phyloP scores from a whole-genome alignment of 2,888 invertebrate species.

The Amphipoea oculea region DNA sequence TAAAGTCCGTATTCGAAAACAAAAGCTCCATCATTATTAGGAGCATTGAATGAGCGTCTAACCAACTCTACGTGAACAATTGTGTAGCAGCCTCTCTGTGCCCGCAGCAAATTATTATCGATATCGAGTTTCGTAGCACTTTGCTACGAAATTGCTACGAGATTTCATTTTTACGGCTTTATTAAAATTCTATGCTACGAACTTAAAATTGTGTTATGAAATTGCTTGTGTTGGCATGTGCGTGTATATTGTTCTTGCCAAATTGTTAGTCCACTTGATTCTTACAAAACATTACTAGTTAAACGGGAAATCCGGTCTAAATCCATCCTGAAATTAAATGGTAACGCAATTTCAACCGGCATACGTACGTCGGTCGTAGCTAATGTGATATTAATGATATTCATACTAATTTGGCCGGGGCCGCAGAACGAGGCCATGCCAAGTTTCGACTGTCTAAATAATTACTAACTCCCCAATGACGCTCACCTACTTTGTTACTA shows the following conservation, averaged over 20 bases:
- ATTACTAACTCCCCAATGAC: constrained; percentile 77
- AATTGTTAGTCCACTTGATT: constrained; percentile 52
- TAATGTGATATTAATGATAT: constrained; percentile 86
- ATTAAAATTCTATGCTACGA: constrained; percentile 43
- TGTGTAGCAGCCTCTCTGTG: background rate
- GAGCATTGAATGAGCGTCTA: constrained; percentile 27
- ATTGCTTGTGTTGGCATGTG: constrained; percentile 11
- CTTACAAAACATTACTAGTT: constrained; percentile 45
- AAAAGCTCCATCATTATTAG: constrained; percentile 30
- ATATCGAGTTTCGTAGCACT: constrained; percentile 53
- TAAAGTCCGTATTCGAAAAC: constrained; percentile 18
- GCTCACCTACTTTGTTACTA: constrained; percentile 62
- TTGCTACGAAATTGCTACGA: constrained; percentile 57
- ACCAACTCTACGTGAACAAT: constrained; percentile 3
- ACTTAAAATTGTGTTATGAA: constrained; percentile 6
- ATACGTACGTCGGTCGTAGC: constrained; percentile 69
- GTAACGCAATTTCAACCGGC: constrained; percentile 71
- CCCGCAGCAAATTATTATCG: constrained; percentile 34
- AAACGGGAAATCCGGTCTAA: constrained; percentile 62
- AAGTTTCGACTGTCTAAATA: constrained; percentile 85
- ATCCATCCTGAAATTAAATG: constrained; percentile 67
- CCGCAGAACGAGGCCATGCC: constrained; percentile 79
- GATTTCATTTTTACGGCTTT: constrained; percentile 40
- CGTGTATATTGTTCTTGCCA: constrained; percentile 32
- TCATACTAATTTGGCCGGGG: constrained; percentile 81